Base-by-base conservation (phyloP, 2,888 invertebrate genomes). In the Drosophila mimica region DNA sequence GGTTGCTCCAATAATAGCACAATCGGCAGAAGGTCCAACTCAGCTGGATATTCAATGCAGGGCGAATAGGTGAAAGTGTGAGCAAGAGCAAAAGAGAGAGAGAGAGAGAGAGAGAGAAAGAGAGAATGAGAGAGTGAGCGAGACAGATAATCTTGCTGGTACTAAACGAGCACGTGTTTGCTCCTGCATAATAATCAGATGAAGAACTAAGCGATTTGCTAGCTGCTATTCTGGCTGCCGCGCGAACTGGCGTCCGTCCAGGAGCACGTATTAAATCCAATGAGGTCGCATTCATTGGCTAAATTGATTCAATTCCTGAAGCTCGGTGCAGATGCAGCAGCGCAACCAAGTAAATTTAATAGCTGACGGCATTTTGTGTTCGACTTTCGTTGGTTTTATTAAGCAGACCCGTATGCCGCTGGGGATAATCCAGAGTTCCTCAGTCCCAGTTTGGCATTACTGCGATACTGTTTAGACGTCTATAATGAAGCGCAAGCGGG, bases 251-350 rank as follows among this genome's bases (percentile, higher is more conserved):
- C 40, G 13, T 15, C 25, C 25, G 51, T 11, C 52, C 67, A 68
- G 77, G 65, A 75, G 74, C 85, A 88, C 84, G 88, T 84, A 84
- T 88, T 80, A 85, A 84, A 82, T 80, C 85, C 82, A 88, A 88
- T 84, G 82, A 85, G 78, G 83, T 84, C 80, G 84, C 88, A 87
- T 84, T 83, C 84, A 87, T 82, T 83, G 79, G 74, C 20, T 58
- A 80, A 85, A 88, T 84, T 88, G 88, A 88, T 88, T 88, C 76
- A 77, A 80, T 88, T 78, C 31, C 65, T 38, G 58, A 15, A 33
- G 36, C 59, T 52, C 38, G 61, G 28, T 46, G 38, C 53, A 53
- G 58, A 52, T 68, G 64, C 64, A 75, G 51, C 76, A 58, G 54
- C 57, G 61, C 67, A 67, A 63, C 57, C 49, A 46, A 70, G 46